phyloP scores from a whole-genome alignment of 2,113 vertebrate species.

The Pterocles gutturalis region DNA sequence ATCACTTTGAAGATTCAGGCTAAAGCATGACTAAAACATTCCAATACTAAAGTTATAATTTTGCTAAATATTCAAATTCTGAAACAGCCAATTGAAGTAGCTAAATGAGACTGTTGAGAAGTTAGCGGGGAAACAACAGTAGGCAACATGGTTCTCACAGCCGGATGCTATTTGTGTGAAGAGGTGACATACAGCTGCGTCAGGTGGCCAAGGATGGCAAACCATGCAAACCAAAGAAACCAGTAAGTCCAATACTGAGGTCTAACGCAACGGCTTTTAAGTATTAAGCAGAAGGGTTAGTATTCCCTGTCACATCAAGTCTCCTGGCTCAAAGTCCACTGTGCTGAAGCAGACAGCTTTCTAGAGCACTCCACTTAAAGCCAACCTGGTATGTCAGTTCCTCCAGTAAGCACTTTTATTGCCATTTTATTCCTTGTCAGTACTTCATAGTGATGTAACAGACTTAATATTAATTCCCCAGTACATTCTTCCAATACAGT shows the following conservation, averaged over 20 bases:
- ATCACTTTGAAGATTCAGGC: background rate
- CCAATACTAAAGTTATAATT: background rate
- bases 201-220: background rate
- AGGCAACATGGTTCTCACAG: background rate
- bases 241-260: background rate
- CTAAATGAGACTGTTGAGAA: background rate
- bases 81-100: background rate
- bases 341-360: background rate
- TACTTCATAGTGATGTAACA: background rate
- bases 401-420: background rate
- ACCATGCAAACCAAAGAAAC: background rate
- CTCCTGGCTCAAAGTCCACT: background rate
- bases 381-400: background rate
- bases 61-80: background rate
- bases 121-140: background rate
- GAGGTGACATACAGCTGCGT: background rate
- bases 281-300: background rate
- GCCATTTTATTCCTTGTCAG: background rate
- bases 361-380: background rate
- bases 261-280: background rate
- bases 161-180: background rate
- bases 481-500: background rate
- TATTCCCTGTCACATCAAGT: background rate
- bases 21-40: background rate
- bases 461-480: background rate